A percentile compares a stretch with the other conserved stretches of the same genome.
These are phyloP conservation scores for Scatophagus argus DNA, from an alignment of 2,113 vertebrate species.

Conservation along the genomic window DNA sequence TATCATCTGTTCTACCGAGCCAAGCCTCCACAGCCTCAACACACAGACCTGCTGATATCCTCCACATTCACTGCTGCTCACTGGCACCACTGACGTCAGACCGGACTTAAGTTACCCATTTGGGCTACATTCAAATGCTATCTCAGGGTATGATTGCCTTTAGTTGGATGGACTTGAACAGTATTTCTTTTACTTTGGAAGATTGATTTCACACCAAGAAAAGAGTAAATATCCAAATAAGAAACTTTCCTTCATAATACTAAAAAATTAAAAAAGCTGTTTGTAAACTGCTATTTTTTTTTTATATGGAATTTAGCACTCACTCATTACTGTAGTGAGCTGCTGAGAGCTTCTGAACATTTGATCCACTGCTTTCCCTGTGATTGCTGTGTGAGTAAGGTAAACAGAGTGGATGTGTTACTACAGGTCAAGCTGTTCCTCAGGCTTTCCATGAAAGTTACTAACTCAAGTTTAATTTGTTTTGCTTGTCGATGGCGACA, in stretches of 20 bases:
- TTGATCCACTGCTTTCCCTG: neutral
- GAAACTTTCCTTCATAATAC: neutral
- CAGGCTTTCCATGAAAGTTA: neutral
- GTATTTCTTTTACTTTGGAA: neutral
- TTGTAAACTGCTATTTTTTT: neutral
- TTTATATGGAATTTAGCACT: neutral
- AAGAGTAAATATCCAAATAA: neutral
- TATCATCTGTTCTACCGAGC: conserved; percentile 62
- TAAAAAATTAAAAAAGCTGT: neutral
- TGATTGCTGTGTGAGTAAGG: conserved; percentile 11
- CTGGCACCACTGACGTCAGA: conserved; percentile 29
- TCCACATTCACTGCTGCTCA: conserved; percentile 40
- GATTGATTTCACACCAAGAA: neutral
- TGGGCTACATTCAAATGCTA: conserved; percentile 32
- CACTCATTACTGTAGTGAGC: neutral
- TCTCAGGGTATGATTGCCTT: conserved; percentile 15
- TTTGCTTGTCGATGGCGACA: conserved; percentile 10
- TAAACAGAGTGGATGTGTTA: conserved; percentile 28
- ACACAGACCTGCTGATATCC: conserved; percentile 22
- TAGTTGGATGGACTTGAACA: neutral
- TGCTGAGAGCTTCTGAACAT: conserved; percentile 5
- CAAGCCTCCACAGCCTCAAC: conserved; percentile 40
- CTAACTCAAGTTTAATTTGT: neutral
- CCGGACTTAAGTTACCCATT: conserved; percentile 28
- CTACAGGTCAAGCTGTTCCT: neutral